phyloP scores from a whole-genome alignment of 2,797 vertebrate species.

The Sebastes nivosus region DNA sequence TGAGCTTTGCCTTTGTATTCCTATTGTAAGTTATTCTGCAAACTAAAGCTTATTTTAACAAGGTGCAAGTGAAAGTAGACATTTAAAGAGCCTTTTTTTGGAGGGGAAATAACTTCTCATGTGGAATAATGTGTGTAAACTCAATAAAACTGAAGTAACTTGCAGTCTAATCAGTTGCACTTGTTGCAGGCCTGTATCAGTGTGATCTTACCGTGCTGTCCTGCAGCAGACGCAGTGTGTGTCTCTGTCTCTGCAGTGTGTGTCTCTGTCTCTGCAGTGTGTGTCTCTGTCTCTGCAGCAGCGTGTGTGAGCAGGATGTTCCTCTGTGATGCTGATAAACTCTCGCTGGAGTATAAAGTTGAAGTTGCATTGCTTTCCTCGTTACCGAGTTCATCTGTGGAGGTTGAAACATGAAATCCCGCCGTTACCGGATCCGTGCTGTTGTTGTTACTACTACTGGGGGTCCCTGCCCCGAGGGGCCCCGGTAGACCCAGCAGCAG shows the following conservation, averaged over 20 bases:
- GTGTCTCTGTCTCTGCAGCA: not conserved
- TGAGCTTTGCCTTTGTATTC: not conserved
- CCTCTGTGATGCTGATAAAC: conserved; percentile 68
- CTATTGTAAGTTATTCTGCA: no score
- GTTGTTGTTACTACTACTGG: conserved; percentile 41
- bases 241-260: no score
- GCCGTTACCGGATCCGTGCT: conserved; percentile 50
- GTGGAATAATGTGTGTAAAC: accelerated
- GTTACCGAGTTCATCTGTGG: conserved; percentile 8
- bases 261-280: no score
- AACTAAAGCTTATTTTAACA: not conserved
- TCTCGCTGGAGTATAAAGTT: conserved; percentile 55
- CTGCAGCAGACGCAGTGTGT: conserved; percentile 11
- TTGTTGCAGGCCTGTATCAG: conserved; percentile 36
- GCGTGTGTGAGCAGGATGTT: conserved; percentile 61
- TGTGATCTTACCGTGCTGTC: conserved; percentile 69
- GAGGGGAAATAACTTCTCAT: not conserved
- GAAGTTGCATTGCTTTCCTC: conserved; percentile 44
- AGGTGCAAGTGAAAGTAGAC: not conserved
- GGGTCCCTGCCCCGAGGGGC: conserved; percentile 68
- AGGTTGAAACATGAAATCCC: conserved; percentile 14
- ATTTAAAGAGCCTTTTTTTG: not conserved
- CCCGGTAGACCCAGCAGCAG: conserved; percentile 66
- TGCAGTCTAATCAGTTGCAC: not conserved
- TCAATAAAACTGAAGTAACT: not conserved